phyloP scores from a whole-genome alignment of 2,113 vertebrate genomes.

The Paramisgurnus dabryanus region DNA sequence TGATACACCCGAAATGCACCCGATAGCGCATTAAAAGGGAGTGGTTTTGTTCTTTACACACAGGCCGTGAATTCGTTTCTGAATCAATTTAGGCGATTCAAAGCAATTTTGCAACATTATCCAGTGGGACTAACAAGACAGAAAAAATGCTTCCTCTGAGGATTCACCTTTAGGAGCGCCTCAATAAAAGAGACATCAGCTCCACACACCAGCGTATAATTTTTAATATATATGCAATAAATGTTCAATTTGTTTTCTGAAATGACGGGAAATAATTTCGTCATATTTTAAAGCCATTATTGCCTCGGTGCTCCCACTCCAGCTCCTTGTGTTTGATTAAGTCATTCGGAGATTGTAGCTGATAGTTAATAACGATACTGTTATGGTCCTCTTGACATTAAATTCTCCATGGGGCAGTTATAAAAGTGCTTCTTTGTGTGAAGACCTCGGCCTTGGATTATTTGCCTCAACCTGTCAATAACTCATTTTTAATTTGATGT shows the following conservation, averaged over 20 bases:
- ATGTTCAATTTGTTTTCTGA: conserved; percentile 99
- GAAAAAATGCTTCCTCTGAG: conserved; percentile 83
- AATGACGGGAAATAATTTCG: conserved; percentile 99
- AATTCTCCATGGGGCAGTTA: conserved; percentile 84
- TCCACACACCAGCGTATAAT: conserved; percentile 95
- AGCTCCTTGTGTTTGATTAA: conserved; percentile 95
- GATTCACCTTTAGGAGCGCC: conserved; percentile 94
- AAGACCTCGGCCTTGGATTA: conserved; percentile 66
- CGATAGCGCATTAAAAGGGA: conserved; percentile 43
- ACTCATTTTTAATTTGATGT: conserved; percentile 85
- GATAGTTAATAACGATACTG: conserved; percentile 95
- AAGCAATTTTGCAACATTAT: conserved; percentile 84
- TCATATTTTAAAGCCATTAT: conserved; percentile 97
- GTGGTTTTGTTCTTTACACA: conserved; percentile 66
- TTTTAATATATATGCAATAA: conserved; percentile 99
- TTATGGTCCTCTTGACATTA: conserved; percentile 83
- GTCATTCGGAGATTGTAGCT: conserved; percentile 92
- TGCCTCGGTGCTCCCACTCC: conserved; percentile 85
- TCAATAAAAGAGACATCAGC: conserved; percentile 93
- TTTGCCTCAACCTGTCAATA: conserved; percentile 80
- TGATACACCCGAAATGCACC: neutral
- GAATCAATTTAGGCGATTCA: conserved; percentile 84
- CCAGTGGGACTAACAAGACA: conserved; percentile 82
- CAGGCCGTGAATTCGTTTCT: conserved; percentile 80
- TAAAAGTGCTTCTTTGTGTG: conserved; percentile 77